These are phyloP conservation scores for Oophaga sylvatica DNA, from an alignment of 2,797 vertebrate species.

Conservation along the genomic window DNA sequence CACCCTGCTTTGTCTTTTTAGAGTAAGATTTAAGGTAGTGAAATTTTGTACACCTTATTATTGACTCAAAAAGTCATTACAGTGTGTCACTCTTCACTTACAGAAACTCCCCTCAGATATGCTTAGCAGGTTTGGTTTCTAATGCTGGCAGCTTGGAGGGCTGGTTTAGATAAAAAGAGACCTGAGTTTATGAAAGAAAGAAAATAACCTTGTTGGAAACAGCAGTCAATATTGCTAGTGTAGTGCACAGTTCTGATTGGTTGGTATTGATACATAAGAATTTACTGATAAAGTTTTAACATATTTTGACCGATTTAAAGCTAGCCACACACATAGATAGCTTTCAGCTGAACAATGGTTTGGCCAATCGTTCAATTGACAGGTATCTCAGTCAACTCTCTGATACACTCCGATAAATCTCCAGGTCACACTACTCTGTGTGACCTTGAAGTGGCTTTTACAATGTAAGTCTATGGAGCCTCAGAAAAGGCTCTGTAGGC, in stretches of 20 bases:
- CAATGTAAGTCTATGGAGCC: too few relatives aligned
- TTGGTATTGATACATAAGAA: background rate
- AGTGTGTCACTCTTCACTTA: conserved; percentile 6
- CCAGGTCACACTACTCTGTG: too few relatives aligned
- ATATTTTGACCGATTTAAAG: background rate
- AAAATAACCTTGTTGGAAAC: background rate
- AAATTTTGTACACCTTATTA: conserved; percentile 15
- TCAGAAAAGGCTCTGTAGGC: too few relatives aligned
- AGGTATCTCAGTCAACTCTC: too few relatives aligned
- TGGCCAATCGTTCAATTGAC: too few relatives aligned
- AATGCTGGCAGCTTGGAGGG: background rate
- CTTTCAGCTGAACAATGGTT: too few relatives aligned
- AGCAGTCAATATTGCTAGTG: background rate
- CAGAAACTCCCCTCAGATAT: background rate
- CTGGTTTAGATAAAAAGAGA: background rate
- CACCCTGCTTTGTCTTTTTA: background rate
- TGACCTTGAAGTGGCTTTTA: too few relatives aligned
- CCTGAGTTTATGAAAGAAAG: background rate
- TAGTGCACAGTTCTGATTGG: background rate
- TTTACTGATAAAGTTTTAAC: background rate
- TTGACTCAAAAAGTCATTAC: background rate
- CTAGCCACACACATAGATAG: too few relatives aligned
- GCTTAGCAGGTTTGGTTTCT: background rate
- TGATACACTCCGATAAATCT: too few relatives aligned
- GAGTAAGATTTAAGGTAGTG: background rate